Evolutionary conservation across 2,888 invertebrate species (phyloP).

Genomic region (Nymphalis urticae): DNA sequence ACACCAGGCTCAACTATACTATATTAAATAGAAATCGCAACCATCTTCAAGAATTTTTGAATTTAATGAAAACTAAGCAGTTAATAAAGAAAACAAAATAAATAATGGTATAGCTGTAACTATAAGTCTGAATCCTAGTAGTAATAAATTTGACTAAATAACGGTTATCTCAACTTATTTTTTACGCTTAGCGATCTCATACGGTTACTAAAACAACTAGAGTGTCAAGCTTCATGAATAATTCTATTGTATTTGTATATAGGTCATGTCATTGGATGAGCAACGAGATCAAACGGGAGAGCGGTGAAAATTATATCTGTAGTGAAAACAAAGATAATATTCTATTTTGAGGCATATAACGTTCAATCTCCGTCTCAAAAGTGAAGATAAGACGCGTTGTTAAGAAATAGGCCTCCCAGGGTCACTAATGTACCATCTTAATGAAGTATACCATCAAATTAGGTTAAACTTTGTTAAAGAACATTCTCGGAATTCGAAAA

Average conservation of each 20-base stretch:
- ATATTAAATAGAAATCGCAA: no score
- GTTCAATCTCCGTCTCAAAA: constrained; percentile 25
- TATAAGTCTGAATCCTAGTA: no score
- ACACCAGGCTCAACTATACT: not conserved
- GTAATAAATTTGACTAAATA: not conserved
- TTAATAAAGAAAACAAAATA: no score
- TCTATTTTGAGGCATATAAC: constrained; percentile 24
- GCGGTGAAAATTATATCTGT: constrained; percentile 51
- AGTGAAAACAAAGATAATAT: constrained; percentile 41
- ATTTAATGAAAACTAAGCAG: no score
- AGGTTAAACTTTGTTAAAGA: not conserved
- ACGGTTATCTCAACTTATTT: not conserved
- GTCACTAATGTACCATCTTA: not conserved
- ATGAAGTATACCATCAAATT: not conserved
- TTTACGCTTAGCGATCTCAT: not conserved
- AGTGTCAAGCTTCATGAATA: constrained; percentile 63
- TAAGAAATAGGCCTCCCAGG: constrained; percentile 8
- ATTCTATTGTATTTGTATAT: constrained; percentile 69
- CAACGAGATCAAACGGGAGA: constrained; percentile 46
- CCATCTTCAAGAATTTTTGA: no score
- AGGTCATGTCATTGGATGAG: constrained; percentile 56
- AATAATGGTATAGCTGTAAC: no score
- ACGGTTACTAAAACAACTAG: constrained; percentile 47
- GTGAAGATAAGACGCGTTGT: constrained; percentile 25
- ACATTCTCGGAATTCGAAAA: not conserved